Evolutionary conservation across 2,113 vertebrate genomes (phyloP).

Genomic region (Scytalopus superciliaris): DNA sequence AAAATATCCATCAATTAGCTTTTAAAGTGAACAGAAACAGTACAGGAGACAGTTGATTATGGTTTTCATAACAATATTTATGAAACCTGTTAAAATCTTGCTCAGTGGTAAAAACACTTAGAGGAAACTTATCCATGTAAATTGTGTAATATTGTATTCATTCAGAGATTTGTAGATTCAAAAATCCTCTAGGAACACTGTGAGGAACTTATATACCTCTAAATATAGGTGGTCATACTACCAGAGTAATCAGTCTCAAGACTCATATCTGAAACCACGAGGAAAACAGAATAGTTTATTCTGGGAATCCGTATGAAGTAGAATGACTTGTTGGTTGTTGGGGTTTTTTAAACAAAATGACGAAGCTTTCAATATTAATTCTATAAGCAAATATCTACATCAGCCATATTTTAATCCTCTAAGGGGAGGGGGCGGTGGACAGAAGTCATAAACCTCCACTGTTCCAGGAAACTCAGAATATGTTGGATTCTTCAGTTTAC

Average conservation of each 20-base stretch:
- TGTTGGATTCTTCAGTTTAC: no score
- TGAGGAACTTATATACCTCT: not conserved
- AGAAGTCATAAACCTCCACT: no score
- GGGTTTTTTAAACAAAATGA: not conserved
- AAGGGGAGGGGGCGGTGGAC: no score
- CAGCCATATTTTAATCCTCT: not conserved
- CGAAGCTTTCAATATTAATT: not conserved
- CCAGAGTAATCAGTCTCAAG: not conserved
- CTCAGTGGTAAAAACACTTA: not conserved
- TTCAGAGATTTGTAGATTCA: not conserved
- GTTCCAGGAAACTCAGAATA: no score
- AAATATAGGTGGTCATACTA: not conserved
- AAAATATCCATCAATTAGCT: not conserved
- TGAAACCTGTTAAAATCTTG: not conserved
- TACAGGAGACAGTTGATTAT: not conserved
- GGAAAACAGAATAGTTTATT: not conserved
- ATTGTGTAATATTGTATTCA: not conserved
- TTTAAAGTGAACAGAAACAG: not conserved
- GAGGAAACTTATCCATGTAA: not conserved
- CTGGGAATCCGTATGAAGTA: not conserved
- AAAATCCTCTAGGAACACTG: not conserved
- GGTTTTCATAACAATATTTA: not conserved
- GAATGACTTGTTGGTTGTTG: fast-evolving
- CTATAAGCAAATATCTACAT: not conserved
- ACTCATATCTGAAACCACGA: not conserved